Evolutionary conservation across 2,888 invertebrate species (phyloP), one percentile per base, ranked within the genome.

Genomic region (Lutraria lutraria): DNA sequence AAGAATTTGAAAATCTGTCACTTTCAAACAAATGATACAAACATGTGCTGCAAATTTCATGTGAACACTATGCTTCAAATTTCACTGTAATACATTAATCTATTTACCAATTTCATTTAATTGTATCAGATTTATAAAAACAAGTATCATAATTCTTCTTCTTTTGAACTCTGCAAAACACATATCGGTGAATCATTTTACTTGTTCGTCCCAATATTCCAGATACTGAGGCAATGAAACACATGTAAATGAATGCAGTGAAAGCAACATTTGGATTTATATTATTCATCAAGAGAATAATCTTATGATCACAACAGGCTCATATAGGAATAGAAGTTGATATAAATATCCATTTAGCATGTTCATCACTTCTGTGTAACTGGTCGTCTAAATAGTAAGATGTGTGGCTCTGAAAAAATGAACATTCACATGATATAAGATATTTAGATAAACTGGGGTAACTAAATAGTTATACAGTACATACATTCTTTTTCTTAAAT

Each of bases 381-480:
- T 29, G 94, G 94, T 87, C 96, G 91, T 81, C 96, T 90, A 97
- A 99, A 99, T 86, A 99, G 97, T 93, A 99, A 97, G 96, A 99
- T 98, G 95, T 99, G 99, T 21, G 99, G 99, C 96, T 99, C 99
- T 98, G 97, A 85, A 97, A 94, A 88, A 87, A n/a, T 90, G 81
- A 81, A 29, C 10, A 81, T 13, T 76, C 29, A 31, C 13, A 72
- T 63, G n/a, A 63, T 4, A 6, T 21, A 56, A n/a, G 25, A 19
- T 52, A n/a, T 16, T 31, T 34, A 34, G n/a, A 81, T 34, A 53
- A 21, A 21, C 54, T 21, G 10, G 0, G 54, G 19, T 13, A 82
- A n/a, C n/a, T n/a, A n/a, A 54, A 82, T 12, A 13, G 16, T 1
- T 82, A 15, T 53, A 56, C 4, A 29, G 72, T 29, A n/a, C 6